Conservation (phyloP, 2,113 vertebrate species). For the Entosphenus tridentatus region DNA sequence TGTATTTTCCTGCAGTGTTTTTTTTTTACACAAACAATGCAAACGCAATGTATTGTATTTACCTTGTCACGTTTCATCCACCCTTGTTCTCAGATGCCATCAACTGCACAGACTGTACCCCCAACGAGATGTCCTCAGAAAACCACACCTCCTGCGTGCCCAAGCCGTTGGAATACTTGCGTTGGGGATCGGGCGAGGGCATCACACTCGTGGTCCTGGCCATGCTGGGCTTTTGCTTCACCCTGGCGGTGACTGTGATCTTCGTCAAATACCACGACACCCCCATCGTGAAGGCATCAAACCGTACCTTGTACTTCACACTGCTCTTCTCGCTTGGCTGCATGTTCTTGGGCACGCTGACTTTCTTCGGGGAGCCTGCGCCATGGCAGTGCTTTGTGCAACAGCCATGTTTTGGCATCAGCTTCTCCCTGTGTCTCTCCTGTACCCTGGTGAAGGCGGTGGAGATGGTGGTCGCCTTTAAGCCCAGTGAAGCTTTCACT, state of each 20-base stretch:
- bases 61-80: no score
- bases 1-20: no score
- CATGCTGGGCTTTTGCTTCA: background rate
- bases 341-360: background rate
- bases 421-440: slow-evolving; percentile 4
- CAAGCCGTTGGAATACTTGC: background rate
- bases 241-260: background rate
- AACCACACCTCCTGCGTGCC: background rate
- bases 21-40: no score
- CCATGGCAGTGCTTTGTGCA: slow-evolving; percentile 1
- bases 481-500: background rate
- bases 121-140: background rate
- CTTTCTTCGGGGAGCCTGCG: background rate
- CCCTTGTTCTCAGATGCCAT: background rate
- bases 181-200: background rate
- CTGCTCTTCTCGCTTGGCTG: background rate
- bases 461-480: slow-evolving; percentile 2
- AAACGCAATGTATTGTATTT: no score
- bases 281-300: slow-evolving; percentile 5
- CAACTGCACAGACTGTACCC: background rate
- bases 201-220: background rate
- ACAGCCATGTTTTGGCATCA: background rate
- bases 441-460: slow-evolving; percentile 7
- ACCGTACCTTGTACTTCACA: background rate
- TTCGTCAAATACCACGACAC: background rate